Evolutionary conservation across 2,797 vertebrate genomes (phyloP).

Genomic region (Rhabdomys pumilio): DNA sequence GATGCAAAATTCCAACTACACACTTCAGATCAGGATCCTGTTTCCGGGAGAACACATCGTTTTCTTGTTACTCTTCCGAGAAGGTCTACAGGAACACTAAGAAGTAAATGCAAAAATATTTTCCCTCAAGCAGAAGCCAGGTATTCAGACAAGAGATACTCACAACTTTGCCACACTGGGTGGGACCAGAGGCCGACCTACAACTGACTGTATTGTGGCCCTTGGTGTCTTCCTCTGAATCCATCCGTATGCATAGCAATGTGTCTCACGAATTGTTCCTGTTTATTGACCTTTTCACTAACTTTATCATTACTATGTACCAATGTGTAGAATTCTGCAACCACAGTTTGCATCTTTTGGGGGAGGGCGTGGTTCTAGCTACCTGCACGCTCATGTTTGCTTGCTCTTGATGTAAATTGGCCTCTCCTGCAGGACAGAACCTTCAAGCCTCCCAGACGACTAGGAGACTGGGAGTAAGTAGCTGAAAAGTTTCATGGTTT

Average conservation of each 20-base stretch:
- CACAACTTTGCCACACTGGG: neutral
- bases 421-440: neutral
- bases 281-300: neutral
- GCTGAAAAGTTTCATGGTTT: neutral
- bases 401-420: neutral
- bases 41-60: neutral
- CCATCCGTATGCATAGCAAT: neutral
- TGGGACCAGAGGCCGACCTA: neutral
- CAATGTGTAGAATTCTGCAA: neutral
- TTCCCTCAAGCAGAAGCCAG: fast-evolving
- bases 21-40: neutral
- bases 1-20: neutral
- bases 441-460: neutral
- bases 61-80: neutral
- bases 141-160: neutral
- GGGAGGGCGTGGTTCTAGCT: neutral
- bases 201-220: neutral
- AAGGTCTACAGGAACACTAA: neutral
- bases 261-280: neutral
- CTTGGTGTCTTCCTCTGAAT: neutral
- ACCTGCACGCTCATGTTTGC: neutral
- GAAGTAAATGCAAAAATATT: neutral
- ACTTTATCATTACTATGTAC: neutral
- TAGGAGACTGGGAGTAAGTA: neutral
- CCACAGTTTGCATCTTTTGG: neutral